These are phyloP conservation scores for Tholera decimalis DNA, from an alignment of 2,888 invertebrate genomes.

Conservation along the genomic window DNA sequence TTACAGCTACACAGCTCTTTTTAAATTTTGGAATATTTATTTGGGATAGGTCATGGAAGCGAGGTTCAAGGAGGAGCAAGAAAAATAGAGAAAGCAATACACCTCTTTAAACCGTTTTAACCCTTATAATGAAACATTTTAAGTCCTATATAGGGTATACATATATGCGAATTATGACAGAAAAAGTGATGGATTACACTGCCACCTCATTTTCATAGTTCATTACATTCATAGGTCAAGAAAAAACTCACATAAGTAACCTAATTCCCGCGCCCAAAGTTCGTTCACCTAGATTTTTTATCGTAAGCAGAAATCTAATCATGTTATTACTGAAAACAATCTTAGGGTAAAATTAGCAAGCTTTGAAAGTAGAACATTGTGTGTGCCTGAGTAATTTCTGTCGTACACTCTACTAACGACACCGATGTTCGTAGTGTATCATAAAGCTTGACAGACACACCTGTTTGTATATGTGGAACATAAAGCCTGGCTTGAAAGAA, in stretches of 20 bases:
- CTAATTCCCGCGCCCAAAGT: slow-evolving; percentile 21
- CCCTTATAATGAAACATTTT: no score
- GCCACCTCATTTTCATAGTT: not conserved
- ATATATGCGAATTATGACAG: not conserved
- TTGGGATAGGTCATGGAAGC: not conserved
- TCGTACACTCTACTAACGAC: slow-evolving; percentile 41
- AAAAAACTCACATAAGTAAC: slow-evolving; percentile 17
- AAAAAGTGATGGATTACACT: slow-evolving; percentile 2
- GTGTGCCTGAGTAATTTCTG: slow-evolving; percentile 57
- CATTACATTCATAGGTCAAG: slow-evolving; percentile 18
- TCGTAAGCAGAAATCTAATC: slow-evolving; percentile 16
- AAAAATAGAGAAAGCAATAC: not conserved
- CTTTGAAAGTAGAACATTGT: slow-evolving; percentile 52
- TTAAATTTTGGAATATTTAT: not conserved
- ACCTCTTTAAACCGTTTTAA: no score
- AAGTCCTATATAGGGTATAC: not conserved
- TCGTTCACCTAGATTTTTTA: slow-evolving; percentile 38
- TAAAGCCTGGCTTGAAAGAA: slow-evolving; percentile 46
- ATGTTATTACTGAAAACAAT: slow-evolving; percentile 40
- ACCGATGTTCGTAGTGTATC: slow-evolving; percentile 44
- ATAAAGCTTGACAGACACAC: slow-evolving; percentile 30
- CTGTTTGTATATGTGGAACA: slow-evolving; percentile 24
- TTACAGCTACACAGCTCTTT: no score
- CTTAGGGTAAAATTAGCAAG: slow-evolving; percentile 44
- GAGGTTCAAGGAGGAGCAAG: not conserved